Evolutionary conservation across 2,113 vertebrate species (phyloP), one percentile per base, ranked within the genome.

Genomic region (Perca fluviatilis): DNA sequence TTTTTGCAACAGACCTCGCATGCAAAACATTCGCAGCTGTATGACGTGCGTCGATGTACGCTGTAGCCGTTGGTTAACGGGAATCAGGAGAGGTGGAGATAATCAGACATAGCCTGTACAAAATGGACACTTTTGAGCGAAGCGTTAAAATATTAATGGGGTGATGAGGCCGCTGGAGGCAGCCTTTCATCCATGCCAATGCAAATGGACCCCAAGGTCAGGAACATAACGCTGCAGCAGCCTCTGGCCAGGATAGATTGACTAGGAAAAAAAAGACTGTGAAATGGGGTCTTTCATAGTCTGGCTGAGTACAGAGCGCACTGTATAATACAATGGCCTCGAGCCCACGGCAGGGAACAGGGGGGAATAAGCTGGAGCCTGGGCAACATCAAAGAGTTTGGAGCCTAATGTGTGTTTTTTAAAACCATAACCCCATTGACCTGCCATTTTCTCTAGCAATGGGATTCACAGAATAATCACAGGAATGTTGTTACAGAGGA

Each of bases 161-260:
- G 43, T 21, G 80, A 79, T 67, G 79, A 68, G 64, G 80, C 77
- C n/a, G 19, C 77, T 75, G 62, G 79, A 86, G 71, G 85, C 60
- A 25, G 79, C 70, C 77, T 90, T 86, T 90, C 89, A 90, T 90
- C 79, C 68, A 53, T 50, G 85, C 84, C 82, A 68, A 87, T 84
- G 90, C 90, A 88, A 89, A 89, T 85, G 85, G 77, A 80, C 83
- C 87, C 74, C 90, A 87, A 91, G 90, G 91, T 91, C 87, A 88
- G 60, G n/a, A 83, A 64, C 85, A 64, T 40, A 70, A 53, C 86
- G 71, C 8, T 54, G 80, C 65, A 79, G 77, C 86, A n/a, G 89
- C 88, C 73, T 78, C 72, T 75, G 85, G 85, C 51, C 85, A 33
- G 70, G 67, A 75, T 18, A 78, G 81, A 91, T 82, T 76, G 84